Evolutionary conservation across 1,140 invertebrate species (phyloP).

Genomic region (Pygmarrhopalites habei): DNA sequence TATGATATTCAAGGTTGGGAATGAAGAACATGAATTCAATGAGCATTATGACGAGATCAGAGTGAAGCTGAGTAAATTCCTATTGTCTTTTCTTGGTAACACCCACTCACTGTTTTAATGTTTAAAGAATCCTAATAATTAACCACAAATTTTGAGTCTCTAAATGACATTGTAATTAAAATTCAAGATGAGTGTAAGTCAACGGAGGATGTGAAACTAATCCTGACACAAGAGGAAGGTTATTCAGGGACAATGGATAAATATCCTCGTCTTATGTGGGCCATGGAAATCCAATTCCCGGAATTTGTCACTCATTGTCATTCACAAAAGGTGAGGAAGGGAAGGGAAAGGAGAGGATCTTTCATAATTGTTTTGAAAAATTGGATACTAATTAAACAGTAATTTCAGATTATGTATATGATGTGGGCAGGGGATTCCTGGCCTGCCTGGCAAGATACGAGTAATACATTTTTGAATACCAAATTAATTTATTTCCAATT

Average conservation of each 20-base stretch:
- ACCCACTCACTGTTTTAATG: too few species aligned
- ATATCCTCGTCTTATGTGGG: not conserved
- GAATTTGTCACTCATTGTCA: slow-evolving; percentile 3
- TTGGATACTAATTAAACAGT: too few species aligned
- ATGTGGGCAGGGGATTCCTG: not conserved
- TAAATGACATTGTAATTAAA: not conserved
- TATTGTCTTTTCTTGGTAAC: not conserved
- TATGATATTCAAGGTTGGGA: not conserved
- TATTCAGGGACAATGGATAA: not conserved
- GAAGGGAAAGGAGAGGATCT: too few species aligned
- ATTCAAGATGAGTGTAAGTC: not conserved
- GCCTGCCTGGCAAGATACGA: not conserved
- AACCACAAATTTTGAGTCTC: too few species aligned
- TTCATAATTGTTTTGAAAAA: too few species aligned
- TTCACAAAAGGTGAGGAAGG: not conserved
- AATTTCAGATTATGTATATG: slow-evolving; percentile 6
- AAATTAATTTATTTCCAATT: too few species aligned
- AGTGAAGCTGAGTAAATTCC: not conserved
- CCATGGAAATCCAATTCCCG: not conserved
- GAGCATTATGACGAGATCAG: not conserved
- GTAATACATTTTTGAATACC: too few species aligned
- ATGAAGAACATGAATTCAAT: not conserved
- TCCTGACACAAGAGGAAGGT: not conserved
- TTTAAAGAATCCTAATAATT: too few species aligned
- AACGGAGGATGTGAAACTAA: not conserved